Percentiles rank a stretch among this genome's conserved stretches.
Evolutionary conservation across 2,113 vertebrate genomes (phyloP).

Genomic region (Carollia perspicillata): DNA sequence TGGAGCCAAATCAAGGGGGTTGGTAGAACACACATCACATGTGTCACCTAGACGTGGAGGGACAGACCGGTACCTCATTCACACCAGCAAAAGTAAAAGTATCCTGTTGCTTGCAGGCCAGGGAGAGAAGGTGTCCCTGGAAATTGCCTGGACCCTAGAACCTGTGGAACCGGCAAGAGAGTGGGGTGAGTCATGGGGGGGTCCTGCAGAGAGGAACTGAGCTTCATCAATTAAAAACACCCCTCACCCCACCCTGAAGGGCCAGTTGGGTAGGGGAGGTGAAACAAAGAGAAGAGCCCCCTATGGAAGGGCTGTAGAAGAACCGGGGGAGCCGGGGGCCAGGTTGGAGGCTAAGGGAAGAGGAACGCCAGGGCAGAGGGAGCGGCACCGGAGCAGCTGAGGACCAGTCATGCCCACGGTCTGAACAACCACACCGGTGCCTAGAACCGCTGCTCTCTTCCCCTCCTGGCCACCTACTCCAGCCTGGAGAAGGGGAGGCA

Average conservation of each 20-base stretch:
- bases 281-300: background rate
- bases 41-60: background rate
- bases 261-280: too few relatives aligned
- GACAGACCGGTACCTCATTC: too few relatives aligned
- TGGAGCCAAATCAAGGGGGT: background rate
- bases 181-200: background rate
- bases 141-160: background rate
- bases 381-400: fast-evolving
- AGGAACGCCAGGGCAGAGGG: background rate
- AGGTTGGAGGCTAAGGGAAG: background rate
- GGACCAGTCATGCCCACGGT: fast-evolving
- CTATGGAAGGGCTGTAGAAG: background rate
- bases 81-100: background rate
- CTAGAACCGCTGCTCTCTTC: fast-evolving
- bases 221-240: background rate
- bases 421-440: background rate
- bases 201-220: background rate
- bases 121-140: fast-evolving
- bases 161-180: background rate
- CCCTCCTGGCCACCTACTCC: background rate
- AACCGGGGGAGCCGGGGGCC: background rate
- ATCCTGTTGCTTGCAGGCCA: background rate
- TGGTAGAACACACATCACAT: background rate
- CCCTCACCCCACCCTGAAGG: background rate
- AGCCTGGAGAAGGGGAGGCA: background rate